Evolutionary conservation across 2,888 invertebrate genomes (phyloP), one percentile per base, ranked within the genome.

Genomic region (Homarus gammarus): DNA sequence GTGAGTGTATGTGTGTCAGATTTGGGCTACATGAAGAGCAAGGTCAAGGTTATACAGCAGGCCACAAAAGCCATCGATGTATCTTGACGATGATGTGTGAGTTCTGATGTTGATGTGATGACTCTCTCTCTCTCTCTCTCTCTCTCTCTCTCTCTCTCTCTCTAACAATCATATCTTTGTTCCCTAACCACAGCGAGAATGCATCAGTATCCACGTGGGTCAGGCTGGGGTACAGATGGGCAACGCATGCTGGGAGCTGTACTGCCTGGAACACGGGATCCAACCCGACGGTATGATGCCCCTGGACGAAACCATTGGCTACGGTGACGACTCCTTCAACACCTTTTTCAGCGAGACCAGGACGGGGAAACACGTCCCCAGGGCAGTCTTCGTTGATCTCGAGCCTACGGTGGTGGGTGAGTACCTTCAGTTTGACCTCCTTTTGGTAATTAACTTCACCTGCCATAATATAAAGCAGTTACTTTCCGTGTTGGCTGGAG

Each of bases 391-490:
- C 95, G 96, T 98, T 84, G 98, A 98, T 93, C 95, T 98, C 92
- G 98, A 98, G 94, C 96, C 97, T 68, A 97, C 97, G 83, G 98
- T 98, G 77, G 96, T 98, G 78, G 97, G 97, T 96, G 93, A 95
- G 95, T 51, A 5, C 22, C n/a, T n/a, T n/a, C n/a, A n/a, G n/a
- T n/a, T n/a, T n/a, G n/a, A n/a, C n/a, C n/a, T n/a, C n/a, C n/a
- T n/a, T n/a, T n/a, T n/a, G n/a, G n/a, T n/a, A n/a, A n/a, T n/a
- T n/a, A n/a, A n/a, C n/a, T n/a, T n/a, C n/a, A n/a, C n/a, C n/a
- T n/a, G n/a, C n/a, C n/a, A n/a, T n/a, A n/a, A n/a, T n/a, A n/a
- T n/a, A n/a, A n/a, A n/a, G n/a, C n/a, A n/a, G n/a, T n/a, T n/a
- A n/a, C n/a, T n/a, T n/a, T n/a, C n/a, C n/a, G n/a, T n/a, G n/a